Evolutionary conservation across 2,888 invertebrate genomes (phyloP), one percentile per base, ranked within the genome.

Genomic region (Agrochola macilenta): DNA sequence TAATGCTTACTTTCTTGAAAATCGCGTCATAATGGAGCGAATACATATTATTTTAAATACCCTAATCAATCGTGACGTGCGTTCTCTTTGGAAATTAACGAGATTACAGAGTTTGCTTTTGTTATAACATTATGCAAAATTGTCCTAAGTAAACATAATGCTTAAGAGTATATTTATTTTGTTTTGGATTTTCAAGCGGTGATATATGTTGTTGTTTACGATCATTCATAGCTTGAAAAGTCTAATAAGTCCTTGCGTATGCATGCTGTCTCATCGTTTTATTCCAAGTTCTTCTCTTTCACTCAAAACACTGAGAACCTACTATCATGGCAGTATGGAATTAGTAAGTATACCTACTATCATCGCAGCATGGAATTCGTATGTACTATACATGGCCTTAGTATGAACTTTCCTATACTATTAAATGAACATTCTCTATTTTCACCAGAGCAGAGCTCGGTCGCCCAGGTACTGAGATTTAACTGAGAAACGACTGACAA

Each of bases 21-120:
- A 79, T 79, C 20, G 54, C 74, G 73, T 65, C 70, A 43, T 65
- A 54, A 74, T 68, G 30, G 30, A 71, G 75, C 64, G 52, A 68
- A 76, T 78, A 80, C 82, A 86, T 85, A 85, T 78, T 60, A 60
- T 60, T n/a, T 77, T 78, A 68, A 71, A 74, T 39, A 87, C 86
- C 84, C 80, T 87, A 85, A 88, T 88, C 86, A 83, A 83, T 82
- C 61, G 78, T 79, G 89, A 81, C 87, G 72, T 81, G 61, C 58
- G 74, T 78, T 76, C 75, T 78, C 78, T 73, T 69, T 52, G 65
- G 30, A 79, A 85, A 87, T 88, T 83, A 88, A 85, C 77, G 64
- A 85, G 81, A 81, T 83, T 80, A 78, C 81, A 68, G 69, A 68
- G 79, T 82, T 83, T 80, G 70, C 65, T 68, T 71, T 73, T 78